Evolutionary conservation across 37 sponge, comb jelly and placozoan species (phyloP), one percentile per base, ranked within the genome.

Genomic region (Aphrocallistes beatrix): DNA sequence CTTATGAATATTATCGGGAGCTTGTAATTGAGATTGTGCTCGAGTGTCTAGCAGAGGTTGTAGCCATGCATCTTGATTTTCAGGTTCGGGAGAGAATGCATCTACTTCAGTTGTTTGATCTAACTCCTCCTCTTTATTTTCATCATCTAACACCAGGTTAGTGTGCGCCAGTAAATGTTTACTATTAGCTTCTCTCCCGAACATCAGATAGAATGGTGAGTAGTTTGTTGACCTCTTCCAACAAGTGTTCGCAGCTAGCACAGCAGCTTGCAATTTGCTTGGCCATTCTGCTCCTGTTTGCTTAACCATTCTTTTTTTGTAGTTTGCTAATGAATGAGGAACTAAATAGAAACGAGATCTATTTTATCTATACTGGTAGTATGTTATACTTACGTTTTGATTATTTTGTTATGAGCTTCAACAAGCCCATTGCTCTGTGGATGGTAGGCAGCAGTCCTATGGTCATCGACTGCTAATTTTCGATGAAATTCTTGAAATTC

Each of bases 191-290:
- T 60, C 75, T 60, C 75, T 28, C 3, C 75, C 75, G 21, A 25
- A 60, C 75, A 60, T 60, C 75, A 60, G 75, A 60, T 60, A 60
- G 75, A 60, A 60, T 60, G 75, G 75, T 13, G 75, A 60, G 75
- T 60, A 60, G 75, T 60, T 30, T 60, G 75, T 60, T 19, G 75
- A 60, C n/a, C 34, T 60, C 32, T 60, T 60, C 75, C 75, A 60
- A 30, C 34, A 60, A 60, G 25, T 60, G 75, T 60, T 60, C 8
- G 75, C 34, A 60, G 75, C 75, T 60, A 60, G 75, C 6, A 60
- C 75, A 60, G 75, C 75, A 60, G 75, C 75, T 60, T 60, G 75
- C 34, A 32, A 60, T 60, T 60, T 60, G 34, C 75, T 60, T 13
- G 75, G 34, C 75, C 34, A 60, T 28, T 60, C 75, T 60, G 34